Conservation (phyloP, 2,888 invertebrate genomes). For the Dusona sp. region DNA sequence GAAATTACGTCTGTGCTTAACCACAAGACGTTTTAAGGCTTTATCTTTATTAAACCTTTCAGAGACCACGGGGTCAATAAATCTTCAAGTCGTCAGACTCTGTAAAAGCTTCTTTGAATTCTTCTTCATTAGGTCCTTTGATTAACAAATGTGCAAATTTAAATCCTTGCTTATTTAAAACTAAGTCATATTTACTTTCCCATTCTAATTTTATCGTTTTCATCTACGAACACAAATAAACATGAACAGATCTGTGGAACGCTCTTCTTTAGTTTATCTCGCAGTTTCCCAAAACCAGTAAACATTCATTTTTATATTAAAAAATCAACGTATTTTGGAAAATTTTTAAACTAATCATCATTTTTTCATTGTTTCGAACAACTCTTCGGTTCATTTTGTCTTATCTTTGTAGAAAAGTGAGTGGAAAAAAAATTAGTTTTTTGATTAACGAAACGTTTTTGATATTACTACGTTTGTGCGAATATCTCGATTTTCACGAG, state of each 20-base stretch:
- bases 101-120: background rate
- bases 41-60: conserved; percentile 48
- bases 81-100: background rate
- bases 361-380: background rate
- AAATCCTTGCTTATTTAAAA: background rate
- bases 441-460: background rate
- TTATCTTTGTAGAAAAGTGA: background rate
- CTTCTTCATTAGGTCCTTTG: background rate
- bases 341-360: background rate
- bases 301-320: background rate
- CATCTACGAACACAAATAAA: background rate
- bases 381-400: background rate
- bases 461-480: background rate
- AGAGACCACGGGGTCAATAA: conserved; percentile 17
- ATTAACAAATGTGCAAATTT: background rate
- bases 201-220: background rate
- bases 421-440: no score
- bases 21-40: conserved; percentile 9
- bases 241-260: background rate
- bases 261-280: background rate
- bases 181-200: background rate
- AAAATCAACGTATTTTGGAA: background rate
- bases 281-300: background rate
- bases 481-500: conserved; percentile 22
- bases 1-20: conserved; percentile 5